Conservation (phyloP, 2,113 vertebrate genomes). For the Electrona antarctica region DNA sequence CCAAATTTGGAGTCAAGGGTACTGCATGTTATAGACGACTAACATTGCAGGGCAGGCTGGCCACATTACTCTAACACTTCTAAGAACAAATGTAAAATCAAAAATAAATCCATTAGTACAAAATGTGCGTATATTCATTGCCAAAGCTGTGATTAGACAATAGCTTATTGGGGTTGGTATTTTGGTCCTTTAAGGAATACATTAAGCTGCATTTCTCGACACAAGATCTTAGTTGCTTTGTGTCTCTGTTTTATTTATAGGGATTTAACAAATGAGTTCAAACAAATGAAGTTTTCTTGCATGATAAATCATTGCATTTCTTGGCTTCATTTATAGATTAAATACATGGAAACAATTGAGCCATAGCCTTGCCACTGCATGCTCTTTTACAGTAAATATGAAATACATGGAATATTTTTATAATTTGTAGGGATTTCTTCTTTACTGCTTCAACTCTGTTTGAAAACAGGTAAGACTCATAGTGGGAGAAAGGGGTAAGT, state of each 20-base stretch:
- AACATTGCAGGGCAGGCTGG: too few relatives aligned
- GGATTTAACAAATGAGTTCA: conserved; percentile 13
- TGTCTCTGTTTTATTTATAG: conserved; percentile 8
- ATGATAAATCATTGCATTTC: conserved; percentile 16
- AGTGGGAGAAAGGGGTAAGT: too few relatives aligned
- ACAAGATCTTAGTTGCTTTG: not conserved
- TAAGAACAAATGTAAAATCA: too few relatives aligned
- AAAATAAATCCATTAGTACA: too few relatives aligned
- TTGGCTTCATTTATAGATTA: conserved; percentile 24
- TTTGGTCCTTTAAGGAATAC: not conserved
- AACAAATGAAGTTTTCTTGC: conserved; percentile 15
- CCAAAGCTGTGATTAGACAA: too few relatives aligned
- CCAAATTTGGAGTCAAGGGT: too few relatives aligned
- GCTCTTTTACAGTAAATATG: not conserved
- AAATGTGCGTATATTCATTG: too few relatives aligned
- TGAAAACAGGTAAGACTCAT: too few relatives aligned
- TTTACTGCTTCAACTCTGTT: not conserved
- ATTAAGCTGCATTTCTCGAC: not conserved
- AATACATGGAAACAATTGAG: not conserved
- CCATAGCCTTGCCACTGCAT: not conserved
- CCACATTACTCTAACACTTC: too few relatives aligned
- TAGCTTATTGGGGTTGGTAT: too few relatives aligned
- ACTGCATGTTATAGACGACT: too few relatives aligned
- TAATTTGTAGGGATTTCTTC: not conserved
- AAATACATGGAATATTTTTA: not conserved